Evolutionary conservation across 1,140 invertebrate genomes (phyloP).

Genomic region (Gerris buenoi): DNA sequence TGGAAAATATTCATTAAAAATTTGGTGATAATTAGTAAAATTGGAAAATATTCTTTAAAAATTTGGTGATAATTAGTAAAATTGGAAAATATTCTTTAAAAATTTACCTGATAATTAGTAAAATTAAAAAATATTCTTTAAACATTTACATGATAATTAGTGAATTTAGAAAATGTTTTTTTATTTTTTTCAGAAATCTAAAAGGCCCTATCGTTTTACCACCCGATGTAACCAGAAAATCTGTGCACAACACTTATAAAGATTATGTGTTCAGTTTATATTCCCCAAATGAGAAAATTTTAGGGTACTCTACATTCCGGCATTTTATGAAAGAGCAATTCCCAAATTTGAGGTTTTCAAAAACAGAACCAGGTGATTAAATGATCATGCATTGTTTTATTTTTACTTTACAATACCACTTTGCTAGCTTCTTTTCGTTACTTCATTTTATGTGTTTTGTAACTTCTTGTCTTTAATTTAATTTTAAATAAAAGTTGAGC

Average conservation of each 20-base stretch:
- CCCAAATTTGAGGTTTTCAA: slow-evolving; percentile 57
- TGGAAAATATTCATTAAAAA: too few relatives aligned
- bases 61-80: too few relatives aligned
- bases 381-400: too few relatives aligned
- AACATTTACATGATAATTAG: too few relatives aligned
- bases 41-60: too few relatives aligned
- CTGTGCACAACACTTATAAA: slow-evolving; percentile 53
- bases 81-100: too few relatives aligned
- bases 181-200: slow-evolving; percentile 24
- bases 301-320: slow-evolving; percentile 64
- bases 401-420: too few relatives aligned
- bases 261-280: slow-evolving; percentile 50
- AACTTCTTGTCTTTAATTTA: neutral
- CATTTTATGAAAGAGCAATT: slow-evolving; percentile 68
- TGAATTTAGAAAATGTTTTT: too few relatives aligned
- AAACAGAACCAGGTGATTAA: slow-evolving; percentile 41
- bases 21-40: too few relatives aligned
- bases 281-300: slow-evolving; percentile 44
- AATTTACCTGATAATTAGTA: too few relatives aligned
- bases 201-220: slow-evolving; percentile 44
- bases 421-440: neutral
- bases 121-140: too few relatives aligned
- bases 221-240: slow-evolving; percentile 51
- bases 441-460: neutral
- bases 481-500: neutral